Evolutionary conservation across 2,888 invertebrate genomes (phyloP).

Genomic region (Lepeophtheirus nordmannii): DNA sequence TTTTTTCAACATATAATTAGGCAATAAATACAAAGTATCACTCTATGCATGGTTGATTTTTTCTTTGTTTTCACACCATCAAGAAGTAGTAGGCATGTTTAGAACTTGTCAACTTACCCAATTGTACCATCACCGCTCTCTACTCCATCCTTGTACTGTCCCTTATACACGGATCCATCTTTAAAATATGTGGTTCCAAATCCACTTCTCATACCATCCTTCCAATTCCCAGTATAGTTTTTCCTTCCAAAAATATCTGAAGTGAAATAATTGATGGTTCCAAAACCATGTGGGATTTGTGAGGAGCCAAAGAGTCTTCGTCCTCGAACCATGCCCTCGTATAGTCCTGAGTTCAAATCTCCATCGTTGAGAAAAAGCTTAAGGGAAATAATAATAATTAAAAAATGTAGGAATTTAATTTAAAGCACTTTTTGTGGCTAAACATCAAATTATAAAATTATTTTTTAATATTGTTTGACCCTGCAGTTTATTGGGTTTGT

Average conservation of each 20-base stretch:
- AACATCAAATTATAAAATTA: too few relatives aligned
- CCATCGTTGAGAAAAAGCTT: not conserved
- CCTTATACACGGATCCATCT: slow-evolving; percentile 13
- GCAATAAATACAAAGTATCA: too few relatives aligned
- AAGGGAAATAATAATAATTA: not conserved
- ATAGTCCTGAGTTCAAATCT: slow-evolving; percentile 3
- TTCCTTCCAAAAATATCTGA: not conserved
- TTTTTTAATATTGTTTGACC: too few relatives aligned
- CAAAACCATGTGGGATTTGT: slow-evolving; percentile 1
- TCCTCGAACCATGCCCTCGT: slow-evolving; percentile 8
- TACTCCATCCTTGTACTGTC: slow-evolving; percentile 11
- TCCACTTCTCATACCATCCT: slow-evolving; percentile 4
- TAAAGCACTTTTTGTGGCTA: too few relatives aligned
- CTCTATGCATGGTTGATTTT: too few relatives aligned
- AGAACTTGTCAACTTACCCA: not conserved
- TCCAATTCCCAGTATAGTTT: slow-evolving; percentile 15
- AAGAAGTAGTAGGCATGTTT: too few relatives aligned
- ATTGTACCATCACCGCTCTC: slow-evolving; percentile 2
- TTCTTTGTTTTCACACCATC: too few relatives aligned
- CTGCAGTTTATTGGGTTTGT: too few relatives aligned
- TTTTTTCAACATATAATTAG: too few relatives aligned
- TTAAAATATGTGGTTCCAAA: slow-evolving; percentile 5
- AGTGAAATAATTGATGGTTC: slow-evolving; percentile 2
- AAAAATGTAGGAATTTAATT: too few relatives aligned
- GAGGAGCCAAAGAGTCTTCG: not conserved